Conservation (phyloP, 2,113 vertebrate species). For the Carassius carassius region DNA sequence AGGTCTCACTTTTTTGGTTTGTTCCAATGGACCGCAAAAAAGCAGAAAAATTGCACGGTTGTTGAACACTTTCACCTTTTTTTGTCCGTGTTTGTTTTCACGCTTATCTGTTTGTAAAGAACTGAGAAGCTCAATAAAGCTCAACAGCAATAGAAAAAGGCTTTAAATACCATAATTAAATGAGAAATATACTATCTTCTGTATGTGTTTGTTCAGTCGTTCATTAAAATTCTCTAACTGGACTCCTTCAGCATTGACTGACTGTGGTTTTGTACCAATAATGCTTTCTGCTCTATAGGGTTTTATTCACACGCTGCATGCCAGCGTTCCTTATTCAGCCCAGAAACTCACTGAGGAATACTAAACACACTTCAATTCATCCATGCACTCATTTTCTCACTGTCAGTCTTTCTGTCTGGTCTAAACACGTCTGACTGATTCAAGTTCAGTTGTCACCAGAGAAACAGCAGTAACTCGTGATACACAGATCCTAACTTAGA, state of each 20-base stretch:
- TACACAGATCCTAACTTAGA: background rate
- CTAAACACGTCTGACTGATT: background rate
- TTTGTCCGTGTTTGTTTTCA: background rate
- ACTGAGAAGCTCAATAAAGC: background rate
- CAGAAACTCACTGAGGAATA: constrained; percentile 13
- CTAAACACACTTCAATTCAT: constrained; percentile 29
- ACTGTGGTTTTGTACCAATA: constrained; percentile 13
- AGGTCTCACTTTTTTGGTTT: background rate
- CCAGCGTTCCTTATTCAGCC: constrained; percentile 7
- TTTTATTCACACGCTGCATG: constrained; percentile 21
- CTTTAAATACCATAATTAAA: background rate
- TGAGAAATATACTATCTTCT: background rate
- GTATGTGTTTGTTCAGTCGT: background rate
- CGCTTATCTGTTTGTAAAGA: background rate
- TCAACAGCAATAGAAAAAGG: background rate
- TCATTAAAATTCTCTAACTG: background rate
- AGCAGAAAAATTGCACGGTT: background rate
- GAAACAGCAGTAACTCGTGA: background rate
- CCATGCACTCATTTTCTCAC: constrained; percentile 9
- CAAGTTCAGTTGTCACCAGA: background rate
- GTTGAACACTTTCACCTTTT: background rate
- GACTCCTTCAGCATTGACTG: constrained; percentile 3
- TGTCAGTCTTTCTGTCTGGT: constrained; percentile 7
- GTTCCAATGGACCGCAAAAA: background rate
- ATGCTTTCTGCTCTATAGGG: constrained; percentile 24